Base-by-base conservation (phyloP, 2,888 invertebrate species). In the Acleris laterana region DNA sequence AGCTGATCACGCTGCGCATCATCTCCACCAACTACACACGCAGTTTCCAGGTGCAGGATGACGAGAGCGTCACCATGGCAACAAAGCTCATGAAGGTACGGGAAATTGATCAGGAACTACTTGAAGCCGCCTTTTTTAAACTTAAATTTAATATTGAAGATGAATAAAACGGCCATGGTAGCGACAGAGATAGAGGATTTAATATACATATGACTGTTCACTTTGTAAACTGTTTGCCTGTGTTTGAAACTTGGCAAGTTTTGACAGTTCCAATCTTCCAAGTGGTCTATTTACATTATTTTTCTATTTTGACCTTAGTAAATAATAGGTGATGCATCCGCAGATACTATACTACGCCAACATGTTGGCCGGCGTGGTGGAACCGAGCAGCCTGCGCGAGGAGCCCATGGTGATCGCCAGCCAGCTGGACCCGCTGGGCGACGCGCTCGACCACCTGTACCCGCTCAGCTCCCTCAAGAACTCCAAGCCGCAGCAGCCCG, bases 261-360 rank as follows among this genome's bases (percentile, higher is more conserved):
- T 28, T 28, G 28, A 28, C 9, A 28, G 28, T 28, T 32, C 32
- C 9, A 32, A 32, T 32, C 5, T 25, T 25, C 3, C 6, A 25
- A 6, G 25, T 25, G 25, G 25, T 1, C 25, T 25, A 7, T 25
- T 25, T 25, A 25, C 7, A 5, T 5, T 25, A 5, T 25, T 0
- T 25, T 25, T 1, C 3, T 3, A 32, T 7, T 38, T 13, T 11
- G 32, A 11, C 7, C 49, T 1, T 19, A 20, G 9, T 49, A 11
- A 49, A 19, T 1, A 19, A 20, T 9, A 19, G 13, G 4, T 9
- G 1, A 20, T 19, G 3, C 17, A 17, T 49, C 13, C 49, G 59
- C 82, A 96, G 96, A 96, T 97, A 86, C 93, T 97, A 44, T 97
- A 96, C 84, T 98, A 97, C 87, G 98, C 98, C 16, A 97, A 96